Percentiles rank a stretch among this genome's conserved stretches.
These are phyloP conservation scores for Erythrocercus mccallii DNA, from an alignment of 2,113 vertebrate species.

Conservation along the genomic window DNA sequence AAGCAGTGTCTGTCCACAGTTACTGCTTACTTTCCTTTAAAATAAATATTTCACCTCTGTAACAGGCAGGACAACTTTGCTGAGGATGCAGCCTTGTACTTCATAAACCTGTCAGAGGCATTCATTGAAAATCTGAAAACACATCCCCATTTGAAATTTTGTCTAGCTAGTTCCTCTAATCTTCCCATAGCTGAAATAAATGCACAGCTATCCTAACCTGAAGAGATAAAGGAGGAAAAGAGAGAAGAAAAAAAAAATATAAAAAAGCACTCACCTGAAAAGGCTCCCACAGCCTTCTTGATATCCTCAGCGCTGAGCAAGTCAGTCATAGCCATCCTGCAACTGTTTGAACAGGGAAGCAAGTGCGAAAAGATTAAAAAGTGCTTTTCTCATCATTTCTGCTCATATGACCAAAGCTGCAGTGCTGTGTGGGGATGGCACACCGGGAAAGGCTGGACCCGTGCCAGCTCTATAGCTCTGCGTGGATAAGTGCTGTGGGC, in stretches of 20 bases:
- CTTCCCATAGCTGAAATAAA: not conserved
- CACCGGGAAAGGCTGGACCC: constrained; percentile 61
- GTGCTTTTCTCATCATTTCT: constrained; percentile 81
- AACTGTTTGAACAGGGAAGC: constrained; percentile 74
- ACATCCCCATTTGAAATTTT: not conserved
- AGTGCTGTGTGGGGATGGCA: constrained; percentile 74
- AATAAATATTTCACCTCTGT: not conserved
- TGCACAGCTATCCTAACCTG: not conserved
- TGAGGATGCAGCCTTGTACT: not conserved
- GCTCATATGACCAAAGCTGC: constrained; percentile 82
- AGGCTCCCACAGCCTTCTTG: constrained; percentile 91
- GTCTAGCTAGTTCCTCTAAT: not conserved
- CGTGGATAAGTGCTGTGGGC: not conserved
- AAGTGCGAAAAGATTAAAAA: constrained; percentile 76
- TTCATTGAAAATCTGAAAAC: not conserved
- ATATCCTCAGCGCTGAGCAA: constrained; percentile 89
- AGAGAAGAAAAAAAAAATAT: not conserved
- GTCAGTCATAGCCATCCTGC: constrained; percentile 93
- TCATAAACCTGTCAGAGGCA: not conserved
- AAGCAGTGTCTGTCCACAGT: not conserved
- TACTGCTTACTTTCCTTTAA: not conserved
- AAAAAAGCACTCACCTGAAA: constrained; percentile 78
- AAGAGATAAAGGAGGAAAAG: not conserved
- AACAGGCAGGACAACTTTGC: constrained; percentile 5
- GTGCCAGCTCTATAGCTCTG: constrained; percentile 49